These are phyloP conservation scores for Sycobia sp. DNA, from an alignment of 1,140 invertebrate genomes.

Conservation along the genomic window DNA sequence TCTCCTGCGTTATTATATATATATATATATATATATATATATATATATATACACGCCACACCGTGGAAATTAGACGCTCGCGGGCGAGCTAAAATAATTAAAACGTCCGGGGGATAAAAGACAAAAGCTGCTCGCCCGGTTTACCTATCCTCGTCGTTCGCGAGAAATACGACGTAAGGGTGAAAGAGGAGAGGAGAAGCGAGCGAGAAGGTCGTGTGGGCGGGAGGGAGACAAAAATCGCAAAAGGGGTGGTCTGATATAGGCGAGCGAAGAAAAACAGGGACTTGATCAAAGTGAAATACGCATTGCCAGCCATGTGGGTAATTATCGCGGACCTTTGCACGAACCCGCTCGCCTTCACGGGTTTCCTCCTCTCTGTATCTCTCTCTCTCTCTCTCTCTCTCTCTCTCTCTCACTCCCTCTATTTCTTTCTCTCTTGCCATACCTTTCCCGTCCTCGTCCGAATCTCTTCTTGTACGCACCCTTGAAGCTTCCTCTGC, in stretches of 20 bases:
- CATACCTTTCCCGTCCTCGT: slow-evolving; percentile 3
- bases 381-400: too few relatives aligned
- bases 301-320: slow-evolving; percentile 60
- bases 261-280: slow-evolving; percentile 60
- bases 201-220: slow-evolving; percentile 6
- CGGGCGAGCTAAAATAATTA: slow-evolving; percentile 61
- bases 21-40: too few relatives aligned
- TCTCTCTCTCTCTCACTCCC: too few relatives aligned
- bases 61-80: slow-evolving; percentile 56
- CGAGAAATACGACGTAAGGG: slow-evolving; percentile 37
- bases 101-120: slow-evolving; percentile 52
- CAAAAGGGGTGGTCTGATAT: slow-evolving; percentile 46
- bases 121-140: slow-evolving; percentile 51
- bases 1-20: slow-evolving; percentile 12
- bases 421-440: too few relatives aligned
- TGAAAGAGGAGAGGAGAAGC: slow-evolving; percentile 33
- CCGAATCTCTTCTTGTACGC: slow-evolving; percentile 28
- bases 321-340: slow-evolving; percentile 61
- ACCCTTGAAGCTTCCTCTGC: slow-evolving; percentile 6
- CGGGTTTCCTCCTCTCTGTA: slow-evolving; percentile 8
- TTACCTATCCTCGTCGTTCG: slow-evolving; percentile 47
- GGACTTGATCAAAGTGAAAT: slow-evolving; percentile 61
- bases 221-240: slow-evolving; percentile 36
- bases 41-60: too few relatives aligned
- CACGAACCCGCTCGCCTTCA: slow-evolving; percentile 50